Conservation (phyloP, 1,140 invertebrate genomes). For the Notospermus geniculatus region DNA sequence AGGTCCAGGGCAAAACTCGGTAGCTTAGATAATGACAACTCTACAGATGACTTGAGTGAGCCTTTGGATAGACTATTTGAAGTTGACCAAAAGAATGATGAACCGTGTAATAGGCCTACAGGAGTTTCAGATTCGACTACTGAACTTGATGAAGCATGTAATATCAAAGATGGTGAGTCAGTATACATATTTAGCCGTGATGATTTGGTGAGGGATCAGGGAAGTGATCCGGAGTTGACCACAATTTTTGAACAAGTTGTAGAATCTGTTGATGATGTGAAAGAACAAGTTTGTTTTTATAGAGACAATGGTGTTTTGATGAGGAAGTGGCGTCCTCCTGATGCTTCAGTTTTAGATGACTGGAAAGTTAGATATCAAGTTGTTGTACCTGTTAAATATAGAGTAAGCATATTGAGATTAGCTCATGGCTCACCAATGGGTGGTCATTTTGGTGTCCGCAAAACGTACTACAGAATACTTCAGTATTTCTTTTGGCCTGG, state of each 20-base stretch:
- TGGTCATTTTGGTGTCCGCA: slow-evolving; percentile 19
- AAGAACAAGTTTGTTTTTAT: too few relatives aligned
- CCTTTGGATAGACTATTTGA: too few relatives aligned
- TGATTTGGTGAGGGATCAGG: neutral
- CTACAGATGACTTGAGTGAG: neutral
- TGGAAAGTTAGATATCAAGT: slow-evolving; percentile 8
- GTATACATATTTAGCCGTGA: neutral
- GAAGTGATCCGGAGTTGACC: too few relatives aligned
- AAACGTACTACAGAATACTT: too few relatives aligned
- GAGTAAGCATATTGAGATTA: slow-evolving; percentile 10
- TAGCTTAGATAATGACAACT: neutral
- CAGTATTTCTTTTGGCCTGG: slow-evolving; percentile 27
- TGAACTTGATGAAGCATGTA: too few relatives aligned
- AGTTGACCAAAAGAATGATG: too few relatives aligned
- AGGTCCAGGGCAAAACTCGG: neutral
- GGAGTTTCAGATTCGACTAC: too few relatives aligned
- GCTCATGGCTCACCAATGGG: slow-evolving; percentile 11
- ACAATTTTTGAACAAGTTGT: too few relatives aligned
- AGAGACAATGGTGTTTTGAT: slow-evolving; percentile 10
- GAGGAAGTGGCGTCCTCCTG: slow-evolving; percentile 5
- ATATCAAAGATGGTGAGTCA: too few relatives aligned
- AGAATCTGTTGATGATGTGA: too few relatives aligned
- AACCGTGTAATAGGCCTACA: too few relatives aligned
- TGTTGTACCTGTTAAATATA: slow-evolving; percentile 11
- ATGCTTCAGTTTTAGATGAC: neutral